Conservation (phyloP, 2,797 vertebrate genomes). For the Botia kubotai region DNA sequence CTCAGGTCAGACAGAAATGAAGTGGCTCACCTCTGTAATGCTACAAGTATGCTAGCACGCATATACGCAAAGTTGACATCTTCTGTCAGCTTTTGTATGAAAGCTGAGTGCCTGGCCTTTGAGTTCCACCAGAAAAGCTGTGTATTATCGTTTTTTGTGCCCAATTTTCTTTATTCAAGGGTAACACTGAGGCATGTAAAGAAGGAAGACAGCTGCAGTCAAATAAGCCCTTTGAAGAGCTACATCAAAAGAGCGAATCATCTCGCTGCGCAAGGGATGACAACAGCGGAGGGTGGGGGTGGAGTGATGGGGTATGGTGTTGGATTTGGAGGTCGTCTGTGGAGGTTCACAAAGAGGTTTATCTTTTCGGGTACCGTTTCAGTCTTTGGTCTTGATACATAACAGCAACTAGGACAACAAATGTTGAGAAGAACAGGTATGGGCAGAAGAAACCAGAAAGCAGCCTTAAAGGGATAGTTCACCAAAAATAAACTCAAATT, state of each 20-base stretch:
- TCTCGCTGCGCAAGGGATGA: conserved; percentile 64
- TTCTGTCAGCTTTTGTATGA: neutral
- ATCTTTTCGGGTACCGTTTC: conserved; percentile 30
- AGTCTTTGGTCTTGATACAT: conserved; percentile 38
- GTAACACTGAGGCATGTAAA: conserved; percentile 68
- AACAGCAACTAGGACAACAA: neutral
- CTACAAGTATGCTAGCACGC: neutral
- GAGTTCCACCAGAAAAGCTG: conserved; percentile 55
- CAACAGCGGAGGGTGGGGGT: conserved; percentile 56
- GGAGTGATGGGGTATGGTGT: conserved; percentile 4
- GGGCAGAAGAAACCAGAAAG: neutral
- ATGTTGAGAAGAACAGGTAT: neutral
- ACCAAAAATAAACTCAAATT: neutral
- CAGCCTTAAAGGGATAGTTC: neutral
- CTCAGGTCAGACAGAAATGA: neutral
- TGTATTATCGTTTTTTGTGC: conserved; percentile 61
- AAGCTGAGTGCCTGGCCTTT: conserved; percentile 35
- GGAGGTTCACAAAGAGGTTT: conserved; percentile 25
- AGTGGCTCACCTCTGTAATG: neutral
- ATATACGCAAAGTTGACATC: neutral
- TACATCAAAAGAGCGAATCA: conserved; percentile 76
- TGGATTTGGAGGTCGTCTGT: conserved; percentile 32
- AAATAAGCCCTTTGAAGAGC: conserved; percentile 76
- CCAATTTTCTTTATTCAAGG: conserved; percentile 71
- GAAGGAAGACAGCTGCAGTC: conserved; percentile 73